These are phyloP conservation scores for Pteromalus puparum DNA, from an alignment of 1,140 invertebrate genomes.

Conservation along the genomic window DNA sequence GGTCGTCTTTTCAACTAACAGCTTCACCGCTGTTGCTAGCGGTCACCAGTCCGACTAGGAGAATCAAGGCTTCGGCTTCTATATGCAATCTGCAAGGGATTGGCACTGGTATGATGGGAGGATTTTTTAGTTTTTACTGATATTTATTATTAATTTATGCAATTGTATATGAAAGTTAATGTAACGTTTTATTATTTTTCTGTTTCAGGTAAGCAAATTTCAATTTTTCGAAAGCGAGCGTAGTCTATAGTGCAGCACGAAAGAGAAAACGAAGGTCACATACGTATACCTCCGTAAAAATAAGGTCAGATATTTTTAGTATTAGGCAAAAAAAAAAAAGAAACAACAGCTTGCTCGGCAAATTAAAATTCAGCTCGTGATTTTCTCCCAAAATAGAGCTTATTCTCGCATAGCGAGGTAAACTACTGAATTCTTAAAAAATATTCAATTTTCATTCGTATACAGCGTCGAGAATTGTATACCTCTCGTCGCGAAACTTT, in stretches of 20 bases:
- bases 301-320: constrained; percentile 16
- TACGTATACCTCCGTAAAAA: background rate
- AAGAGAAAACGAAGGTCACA: background rate
- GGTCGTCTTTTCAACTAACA: constrained; percentile 68
- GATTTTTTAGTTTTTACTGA: too few species aligned
- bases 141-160: too few species aligned
- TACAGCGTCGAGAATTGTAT: too few species aligned
- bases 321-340: background rate
- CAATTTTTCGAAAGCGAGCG: background rate
- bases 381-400: background rate
- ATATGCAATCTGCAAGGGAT: constrained; percentile 70
- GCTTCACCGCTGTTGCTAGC: constrained; percentile 69
- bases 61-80: constrained; percentile 66
- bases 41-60: constrained; percentile 69
- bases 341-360: too few species aligned
- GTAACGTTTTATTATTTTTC: constrained; percentile 32
- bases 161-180: too few species aligned
- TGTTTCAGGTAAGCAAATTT: constrained; percentile 6
- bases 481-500: background rate
- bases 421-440: background rate
- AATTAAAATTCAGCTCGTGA: background rate
- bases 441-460: background rate
- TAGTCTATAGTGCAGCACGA: background rate
- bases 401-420: background rate
- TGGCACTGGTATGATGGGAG: background rate